Conservation (phyloP, 2,113 vertebrate species). For the Salvator merianae region DNA sequence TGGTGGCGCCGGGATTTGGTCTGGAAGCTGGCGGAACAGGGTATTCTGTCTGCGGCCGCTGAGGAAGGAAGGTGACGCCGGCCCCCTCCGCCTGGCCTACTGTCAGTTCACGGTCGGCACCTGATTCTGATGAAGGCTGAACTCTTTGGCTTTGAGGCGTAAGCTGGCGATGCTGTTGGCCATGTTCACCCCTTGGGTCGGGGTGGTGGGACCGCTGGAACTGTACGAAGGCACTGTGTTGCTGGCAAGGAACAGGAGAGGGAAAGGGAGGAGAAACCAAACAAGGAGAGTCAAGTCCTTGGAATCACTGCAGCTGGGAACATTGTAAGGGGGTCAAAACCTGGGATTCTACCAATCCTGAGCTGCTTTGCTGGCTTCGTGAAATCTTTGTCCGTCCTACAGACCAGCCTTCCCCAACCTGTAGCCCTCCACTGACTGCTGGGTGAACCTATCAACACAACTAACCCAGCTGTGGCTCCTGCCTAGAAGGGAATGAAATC, state of each 20-base stretch:
- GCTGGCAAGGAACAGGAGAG: neutral
- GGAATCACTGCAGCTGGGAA: too few species aligned
- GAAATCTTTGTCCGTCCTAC: too few species aligned
- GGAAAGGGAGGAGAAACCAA: neutral
- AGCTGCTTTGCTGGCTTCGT: neutral
- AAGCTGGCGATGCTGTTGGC: slow-evolving; percentile 86
- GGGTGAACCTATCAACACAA: too few species aligned
- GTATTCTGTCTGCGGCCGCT: neutral
- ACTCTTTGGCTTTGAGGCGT: slow-evolving; percentile 86
- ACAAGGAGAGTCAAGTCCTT: neutral
- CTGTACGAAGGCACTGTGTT: slow-evolving; percentile 81
- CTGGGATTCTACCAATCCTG: too few species aligned
- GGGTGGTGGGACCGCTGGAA: slow-evolving; percentile 62
- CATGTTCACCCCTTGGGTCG: slow-evolving; percentile 81
- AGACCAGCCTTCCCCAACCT: too few species aligned
- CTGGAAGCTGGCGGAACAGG: accelerated
- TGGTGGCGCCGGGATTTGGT: neutral
- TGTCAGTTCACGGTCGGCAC: slow-evolving; percentile 84
- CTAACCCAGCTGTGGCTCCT: too few species aligned
- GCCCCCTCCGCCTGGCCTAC: neutral
- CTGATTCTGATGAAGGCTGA: slow-evolving; percentile 84
- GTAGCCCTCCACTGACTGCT: too few species aligned
- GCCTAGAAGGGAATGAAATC: too few species aligned
- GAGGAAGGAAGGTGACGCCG: slow-evolving; percentile 15
- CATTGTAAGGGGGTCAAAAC: too few species aligned